These are phyloP conservation scores for Elanus axillaris DNA, from an alignment of 2,113 vertebrate species.

Conservation along the genomic window DNA sequence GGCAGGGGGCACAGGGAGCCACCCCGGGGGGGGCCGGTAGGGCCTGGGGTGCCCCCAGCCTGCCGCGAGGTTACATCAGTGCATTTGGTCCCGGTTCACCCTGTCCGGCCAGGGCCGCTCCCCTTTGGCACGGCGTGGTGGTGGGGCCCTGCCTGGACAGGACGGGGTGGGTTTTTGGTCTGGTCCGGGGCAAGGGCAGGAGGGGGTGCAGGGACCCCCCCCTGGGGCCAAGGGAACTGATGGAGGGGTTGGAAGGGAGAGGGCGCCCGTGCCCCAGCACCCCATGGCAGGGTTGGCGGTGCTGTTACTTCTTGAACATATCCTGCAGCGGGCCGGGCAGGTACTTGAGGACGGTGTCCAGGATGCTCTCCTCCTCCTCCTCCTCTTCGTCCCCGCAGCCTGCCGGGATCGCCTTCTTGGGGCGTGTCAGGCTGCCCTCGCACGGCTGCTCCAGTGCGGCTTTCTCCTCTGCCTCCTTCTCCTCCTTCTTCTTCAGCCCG, in stretches of 20 bases:
- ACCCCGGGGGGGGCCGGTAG: neutral
- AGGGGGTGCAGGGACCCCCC: neutral
- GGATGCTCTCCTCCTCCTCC: slow-evolving; percentile 95
- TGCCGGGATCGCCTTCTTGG: slow-evolving; percentile 93
- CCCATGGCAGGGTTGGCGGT: slow-evolving; percentile 38
- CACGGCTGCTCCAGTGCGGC: slow-evolving; percentile 96
- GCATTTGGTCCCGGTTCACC: slow-evolving; percentile 64
- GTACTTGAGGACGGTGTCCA: slow-evolving; percentile 98
- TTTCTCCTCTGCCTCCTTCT: slow-evolving; percentile 97
- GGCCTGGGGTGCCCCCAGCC: slow-evolving; percentile 10
- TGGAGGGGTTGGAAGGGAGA: neutral
- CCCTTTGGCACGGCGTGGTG: slow-evolving; percentile 22
- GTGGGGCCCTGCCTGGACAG: slow-evolving; percentile 34
- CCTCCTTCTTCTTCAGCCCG: slow-evolving; percentile 97
- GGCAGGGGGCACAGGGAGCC: neutral
- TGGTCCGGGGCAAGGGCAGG: neutral
- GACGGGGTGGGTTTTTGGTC: slow-evolving; percentile 31
- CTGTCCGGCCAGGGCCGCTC: slow-evolving; percentile 20
- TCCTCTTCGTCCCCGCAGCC: slow-evolving; percentile 95
- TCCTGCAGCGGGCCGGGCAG: slow-evolving; percentile 96
- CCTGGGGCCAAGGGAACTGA: neutral
- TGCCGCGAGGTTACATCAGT: slow-evolving; percentile 53
- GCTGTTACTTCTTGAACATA: slow-evolving; percentile 97
- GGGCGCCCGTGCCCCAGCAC: slow-evolving; percentile 61
- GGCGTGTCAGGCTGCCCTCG: slow-evolving; percentile 93